phyloP scores from a whole-genome alignment of 2,888 invertebrate species.

The Amphipyra berbera region DNA sequence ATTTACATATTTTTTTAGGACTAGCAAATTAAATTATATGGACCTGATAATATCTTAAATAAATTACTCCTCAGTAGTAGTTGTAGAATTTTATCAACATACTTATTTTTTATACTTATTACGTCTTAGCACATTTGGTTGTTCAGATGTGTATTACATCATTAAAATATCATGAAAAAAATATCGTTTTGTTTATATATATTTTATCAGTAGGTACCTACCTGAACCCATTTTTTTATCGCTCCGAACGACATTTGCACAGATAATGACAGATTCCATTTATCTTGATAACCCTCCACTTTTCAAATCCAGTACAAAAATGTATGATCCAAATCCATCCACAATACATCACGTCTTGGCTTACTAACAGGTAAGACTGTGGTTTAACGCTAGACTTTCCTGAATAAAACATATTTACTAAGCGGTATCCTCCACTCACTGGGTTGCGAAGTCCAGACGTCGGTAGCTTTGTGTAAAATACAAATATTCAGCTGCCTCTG shows the following conservation, averaged over 20 bases:
- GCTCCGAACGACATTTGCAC: conserved; percentile 33
- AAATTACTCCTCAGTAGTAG: too few species aligned
- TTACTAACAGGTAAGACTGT: neutral
- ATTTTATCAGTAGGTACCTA: conserved; percentile 45
- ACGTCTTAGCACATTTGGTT: neutral
- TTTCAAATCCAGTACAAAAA: conserved; percentile 10
- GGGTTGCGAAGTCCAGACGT: neutral
- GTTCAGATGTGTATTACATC: conserved; percentile 9
- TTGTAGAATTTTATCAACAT: conserved; percentile 1
- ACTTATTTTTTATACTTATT: neutral
- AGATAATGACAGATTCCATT: conserved; percentile 42
- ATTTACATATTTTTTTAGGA: too few species aligned
- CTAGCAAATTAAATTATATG: too few species aligned
- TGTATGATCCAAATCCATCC: neutral
- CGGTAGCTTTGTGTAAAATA: too few species aligned
- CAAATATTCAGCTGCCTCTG: too few species aligned
- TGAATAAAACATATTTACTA: neutral
- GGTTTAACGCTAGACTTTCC: too few species aligned
- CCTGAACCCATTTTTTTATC: conserved; percentile 45
- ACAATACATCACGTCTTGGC: neutral
- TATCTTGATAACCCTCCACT: conserved; percentile 18
- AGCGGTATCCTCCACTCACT: neutral
- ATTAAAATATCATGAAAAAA: conserved; percentile 17
- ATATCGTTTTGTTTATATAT: conserved; percentile 36
- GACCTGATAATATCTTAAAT: too few species aligned